These are phyloP conservation scores for Stigmatopora nigra DNA, from an alignment of 2,113 vertebrate species.

Conservation along the genomic window DNA sequence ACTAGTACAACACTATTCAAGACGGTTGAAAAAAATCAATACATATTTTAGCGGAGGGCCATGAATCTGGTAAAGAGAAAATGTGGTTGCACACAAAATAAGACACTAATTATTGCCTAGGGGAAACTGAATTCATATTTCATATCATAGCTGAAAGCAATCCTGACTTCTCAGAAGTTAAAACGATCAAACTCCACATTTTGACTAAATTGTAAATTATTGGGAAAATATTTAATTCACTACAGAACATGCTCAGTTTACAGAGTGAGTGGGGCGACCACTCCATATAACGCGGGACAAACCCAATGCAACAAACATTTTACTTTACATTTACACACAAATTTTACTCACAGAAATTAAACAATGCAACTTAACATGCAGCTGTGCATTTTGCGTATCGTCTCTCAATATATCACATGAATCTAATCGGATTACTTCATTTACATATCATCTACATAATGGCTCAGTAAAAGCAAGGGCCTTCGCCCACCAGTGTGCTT, in stretches of 20 bases:
- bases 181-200: too few relatives aligned
- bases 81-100: too few relatives aligned
- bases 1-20: too few relatives aligned
- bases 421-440: conserved; percentile 56
- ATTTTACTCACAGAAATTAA: not conserved
- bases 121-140: too few relatives aligned
- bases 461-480: conserved; percentile 48
- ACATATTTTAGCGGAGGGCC: too few relatives aligned
- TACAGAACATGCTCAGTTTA: conserved; percentile 17
- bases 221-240: not conserved
- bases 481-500: conserved; percentile 35
- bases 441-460: conserved; percentile 70
- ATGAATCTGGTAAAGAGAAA: too few relatives aligned
- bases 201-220: not conserved
- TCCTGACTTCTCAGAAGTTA: too few relatives aligned
- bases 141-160: too few relatives aligned
- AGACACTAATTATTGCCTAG: too few relatives aligned
- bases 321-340: too few relatives aligned
- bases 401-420: conserved; percentile 39
- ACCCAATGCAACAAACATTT: not conserved
- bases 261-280: conserved; percentile 1
- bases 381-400: conserved; percentile 62
- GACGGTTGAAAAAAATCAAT: too few relatives aligned
- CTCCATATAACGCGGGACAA: not conserved
- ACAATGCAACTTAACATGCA: conserved; percentile 21